Conservation (phyloP, 2,888 invertebrate species). For the Eupithecia tripunctaria region DNA sequence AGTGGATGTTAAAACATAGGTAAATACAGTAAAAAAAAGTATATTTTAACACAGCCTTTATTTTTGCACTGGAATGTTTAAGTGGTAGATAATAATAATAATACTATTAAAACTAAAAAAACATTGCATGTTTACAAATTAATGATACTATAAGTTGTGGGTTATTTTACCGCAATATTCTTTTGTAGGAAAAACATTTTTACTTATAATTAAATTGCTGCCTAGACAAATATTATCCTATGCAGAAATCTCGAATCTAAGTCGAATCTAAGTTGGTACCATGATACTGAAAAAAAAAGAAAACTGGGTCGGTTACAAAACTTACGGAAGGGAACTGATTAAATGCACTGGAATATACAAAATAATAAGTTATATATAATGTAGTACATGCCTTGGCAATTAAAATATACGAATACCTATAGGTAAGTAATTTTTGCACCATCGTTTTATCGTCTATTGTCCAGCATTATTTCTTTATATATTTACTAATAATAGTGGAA, state of each 20-base stretch:
- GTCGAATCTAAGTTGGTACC: neutral
- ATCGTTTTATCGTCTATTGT: too few species aligned
- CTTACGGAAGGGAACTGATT: neutral
- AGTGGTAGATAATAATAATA: neutral
- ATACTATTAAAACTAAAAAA: neutral
- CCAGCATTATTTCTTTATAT: too few species aligned
- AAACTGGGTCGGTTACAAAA: neutral
- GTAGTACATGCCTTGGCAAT: neutral
- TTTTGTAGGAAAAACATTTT: neutral
- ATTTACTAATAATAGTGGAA: neutral
- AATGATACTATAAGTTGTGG: neutral
- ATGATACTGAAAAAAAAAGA: too few species aligned
- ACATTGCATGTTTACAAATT: neutral
- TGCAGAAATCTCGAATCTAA: neutral
- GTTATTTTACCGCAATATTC: neutral
- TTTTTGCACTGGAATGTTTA: conserved; percentile 13
- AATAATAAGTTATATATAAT: neutral
- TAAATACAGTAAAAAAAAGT: neutral
- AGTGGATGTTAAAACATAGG: neutral
- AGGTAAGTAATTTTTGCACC: neutral
- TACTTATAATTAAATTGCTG: neutral
- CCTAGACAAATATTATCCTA: neutral
- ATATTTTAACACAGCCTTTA: conserved; percentile 30
- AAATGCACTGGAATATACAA: neutral
- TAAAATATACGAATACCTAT: neutral